Base-by-base conservation (phyloP, 2,797 vertebrate species). In the Sebastes oblongus region DNA sequence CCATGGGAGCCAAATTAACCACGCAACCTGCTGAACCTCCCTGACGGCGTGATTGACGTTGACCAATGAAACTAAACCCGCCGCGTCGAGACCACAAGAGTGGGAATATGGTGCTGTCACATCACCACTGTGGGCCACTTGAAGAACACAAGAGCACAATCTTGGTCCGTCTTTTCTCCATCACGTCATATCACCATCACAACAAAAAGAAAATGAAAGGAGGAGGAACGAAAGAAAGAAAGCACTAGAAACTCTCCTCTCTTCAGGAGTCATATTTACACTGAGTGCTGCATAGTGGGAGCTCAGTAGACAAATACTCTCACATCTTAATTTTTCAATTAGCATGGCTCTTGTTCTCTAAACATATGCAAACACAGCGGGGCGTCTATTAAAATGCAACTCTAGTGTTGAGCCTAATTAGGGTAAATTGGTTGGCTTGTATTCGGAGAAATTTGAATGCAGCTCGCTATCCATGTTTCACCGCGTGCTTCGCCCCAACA, bases 271-370 rank as follows among this genome's bases (percentile, higher is more conserved):
- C 56, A 62, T 87, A 80, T 89, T 88, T 93, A 78, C 82, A 85
- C 81, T 84, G 86, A 91, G 87, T 62, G 77, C 83, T 80, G 93
- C 91, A 89, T 91, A 87, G 84, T 87, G 81, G 72, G 88, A 92
- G 86, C 91, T 83, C 85, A 69, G 86, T 76, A 89, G 88, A 95
- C 92, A 95, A 95, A 95, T 90, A 94, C 91, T 83, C 88, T 93
- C 91, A 95, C 91, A 92, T 96, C 94, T 95, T 95, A 89, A 95
- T 95, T 95, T 96, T 96, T 96, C 94, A 96, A 96, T 96, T 96
- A 96, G 90, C 93, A 93, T 91, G 93, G 90, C 93, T 92, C 93
- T 93, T 93, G 93, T 95, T 92, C 94, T 95, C 94, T 91, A 93
- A 96, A 93, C 95, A 95, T 95, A 95, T 96, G 95, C 93, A 96